These are phyloP conservation scores for Cydia pomonella DNA, from an alignment of 1,140 invertebrate species.

Conservation along the genomic window DNA sequence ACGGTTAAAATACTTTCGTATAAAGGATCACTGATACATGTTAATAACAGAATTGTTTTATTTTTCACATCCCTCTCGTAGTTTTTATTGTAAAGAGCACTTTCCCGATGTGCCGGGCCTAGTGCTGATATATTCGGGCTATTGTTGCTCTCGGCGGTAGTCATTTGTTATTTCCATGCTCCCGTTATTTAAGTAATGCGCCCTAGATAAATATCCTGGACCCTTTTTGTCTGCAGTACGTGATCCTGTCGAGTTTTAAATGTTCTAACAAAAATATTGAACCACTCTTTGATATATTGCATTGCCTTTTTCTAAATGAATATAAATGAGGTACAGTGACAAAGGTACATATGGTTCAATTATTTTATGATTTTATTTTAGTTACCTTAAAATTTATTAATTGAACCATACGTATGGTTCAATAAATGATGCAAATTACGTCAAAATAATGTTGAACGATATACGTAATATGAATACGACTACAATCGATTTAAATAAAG, in stretches of 20 bases:
- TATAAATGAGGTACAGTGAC: background rate
- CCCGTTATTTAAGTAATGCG: conserved; percentile 50
- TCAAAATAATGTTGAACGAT: no score
- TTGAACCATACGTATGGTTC: no score
- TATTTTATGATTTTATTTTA: no score
- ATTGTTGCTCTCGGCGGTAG: conserved; percentile 53
- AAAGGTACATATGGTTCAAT: no score
- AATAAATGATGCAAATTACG: no score
- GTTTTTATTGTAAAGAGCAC: conserved; percentile 29
- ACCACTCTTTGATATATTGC: background rate
- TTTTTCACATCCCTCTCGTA: background rate
- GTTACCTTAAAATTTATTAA: no score
- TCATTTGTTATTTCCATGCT: conserved; percentile 56
- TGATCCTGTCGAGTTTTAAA: conserved; percentile 12
- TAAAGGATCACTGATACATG: no score
- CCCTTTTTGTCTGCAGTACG: conserved; percentile 43
- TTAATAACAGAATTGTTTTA: background rate
- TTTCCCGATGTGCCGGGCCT: conserved; percentile 49
- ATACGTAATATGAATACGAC: no score
- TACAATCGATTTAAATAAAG: no score
- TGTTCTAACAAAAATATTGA: conserved; percentile 18
- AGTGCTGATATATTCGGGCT: conserved; percentile 49
- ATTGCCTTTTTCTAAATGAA: background rate
- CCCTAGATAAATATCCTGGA: conserved; percentile 52
- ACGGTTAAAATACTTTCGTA: no score